A percentile compares a stretch with the other conserved stretches of the same genome.
Evolutionary conservation across 2,888 invertebrate genomes (phyloP).

Genomic region (Phlogophora meticulosa): DNA sequence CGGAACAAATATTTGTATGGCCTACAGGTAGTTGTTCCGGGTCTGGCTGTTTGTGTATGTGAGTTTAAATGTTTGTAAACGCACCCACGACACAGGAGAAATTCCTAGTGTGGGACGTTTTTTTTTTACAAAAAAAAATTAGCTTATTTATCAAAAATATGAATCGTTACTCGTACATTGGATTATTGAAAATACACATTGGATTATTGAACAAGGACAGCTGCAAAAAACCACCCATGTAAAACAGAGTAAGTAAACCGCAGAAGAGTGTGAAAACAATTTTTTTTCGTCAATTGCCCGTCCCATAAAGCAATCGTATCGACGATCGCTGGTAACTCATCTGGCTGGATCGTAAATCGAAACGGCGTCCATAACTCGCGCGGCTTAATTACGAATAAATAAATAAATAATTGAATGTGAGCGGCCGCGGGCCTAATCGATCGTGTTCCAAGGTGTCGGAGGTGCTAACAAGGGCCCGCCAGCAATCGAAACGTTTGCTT

Average conservation of each 20-base stretch:
- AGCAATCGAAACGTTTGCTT: constrained; percentile 66
- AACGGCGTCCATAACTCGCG: constrained; percentile 85
- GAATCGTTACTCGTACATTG: too few relatives aligned
- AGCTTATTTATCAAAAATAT: too few relatives aligned
- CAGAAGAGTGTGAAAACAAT: constrained; percentile 64
- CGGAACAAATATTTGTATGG: too few relatives aligned
- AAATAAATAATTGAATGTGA: constrained; percentile 92
- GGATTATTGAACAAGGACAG: too few relatives aligned
- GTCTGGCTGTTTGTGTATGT: too few relatives aligned
- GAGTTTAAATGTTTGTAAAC: too few relatives aligned
- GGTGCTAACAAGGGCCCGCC: constrained; percentile 88
- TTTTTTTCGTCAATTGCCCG: constrained; percentile 59
- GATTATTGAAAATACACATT: too few relatives aligned
- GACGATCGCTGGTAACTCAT: constrained; percentile 82
- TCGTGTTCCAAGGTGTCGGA: constrained; percentile 81
- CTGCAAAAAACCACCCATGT: constrained; percentile 4
- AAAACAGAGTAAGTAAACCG: constrained; percentile 33
- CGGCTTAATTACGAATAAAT: constrained; percentile 91
- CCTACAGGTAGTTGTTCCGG: too few relatives aligned
- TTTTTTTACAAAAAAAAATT: too few relatives aligned
- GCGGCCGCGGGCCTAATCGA: constrained; percentile 90
- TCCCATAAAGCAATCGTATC: constrained; percentile 74
- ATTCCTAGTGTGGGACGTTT: too few relatives aligned
- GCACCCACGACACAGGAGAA: too few relatives aligned
- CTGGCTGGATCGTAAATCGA: constrained; percentile 85